These are phyloP conservation scores for Botrylloides violaceus DNA, from an alignment of 23 tunicate genomes.

Conservation along the genomic window DNA sequence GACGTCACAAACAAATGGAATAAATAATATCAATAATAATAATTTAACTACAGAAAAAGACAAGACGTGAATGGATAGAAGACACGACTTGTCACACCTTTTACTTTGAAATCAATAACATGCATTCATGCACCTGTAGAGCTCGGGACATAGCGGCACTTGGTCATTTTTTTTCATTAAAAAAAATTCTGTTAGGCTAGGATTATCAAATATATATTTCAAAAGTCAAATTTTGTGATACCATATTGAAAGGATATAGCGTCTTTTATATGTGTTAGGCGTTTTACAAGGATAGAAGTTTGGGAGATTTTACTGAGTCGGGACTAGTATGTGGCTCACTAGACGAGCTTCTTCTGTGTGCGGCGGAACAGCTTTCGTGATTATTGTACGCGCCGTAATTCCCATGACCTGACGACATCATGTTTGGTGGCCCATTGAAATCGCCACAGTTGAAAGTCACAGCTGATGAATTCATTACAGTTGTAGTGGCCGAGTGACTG, in stretches of 20 bases:
- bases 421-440: not conserved
- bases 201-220: too few species aligned
- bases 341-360: constrained; percentile 80
- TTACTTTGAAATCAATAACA: not conserved
- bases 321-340: constrained; percentile 69
- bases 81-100: not conserved
- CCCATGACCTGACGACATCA: constrained; percentile 6
- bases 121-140: too few species aligned
- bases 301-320: constrained; percentile 73
- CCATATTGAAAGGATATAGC: too few species aligned
- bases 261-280: not conserved
- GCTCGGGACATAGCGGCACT: too few species aligned
- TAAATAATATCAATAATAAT: not conserved
- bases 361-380: constrained; percentile 45
- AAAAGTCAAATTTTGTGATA: too few species aligned
- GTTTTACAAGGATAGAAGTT: constrained; percentile 30
- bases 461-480: constrained; percentile 27
- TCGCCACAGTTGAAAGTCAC: not conserved
- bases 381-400: not conserved
- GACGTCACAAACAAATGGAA: not conserved
- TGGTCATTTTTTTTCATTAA: too few species aligned
- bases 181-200: too few species aligned
- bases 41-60: not conserved
- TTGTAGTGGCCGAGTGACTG: constrained; percentile 22
- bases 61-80: not conserved